Evolutionary conservation across 2,797 vertebrate species (phyloP).

Genomic region (Eutrigla gurnardus): DNA sequence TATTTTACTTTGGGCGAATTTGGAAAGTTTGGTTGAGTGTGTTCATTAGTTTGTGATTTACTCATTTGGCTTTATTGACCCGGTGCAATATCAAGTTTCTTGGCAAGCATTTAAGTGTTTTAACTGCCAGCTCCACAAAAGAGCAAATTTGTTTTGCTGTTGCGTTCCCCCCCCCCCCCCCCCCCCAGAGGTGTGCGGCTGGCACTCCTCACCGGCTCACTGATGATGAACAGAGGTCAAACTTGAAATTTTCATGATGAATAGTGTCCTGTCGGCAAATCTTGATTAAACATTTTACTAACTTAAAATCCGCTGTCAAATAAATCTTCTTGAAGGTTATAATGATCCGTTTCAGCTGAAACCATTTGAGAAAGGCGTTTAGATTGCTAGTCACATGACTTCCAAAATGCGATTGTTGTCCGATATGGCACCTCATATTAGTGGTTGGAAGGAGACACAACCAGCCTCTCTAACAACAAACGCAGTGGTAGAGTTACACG

Average conservation of each 20-base stretch:
- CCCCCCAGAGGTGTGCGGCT: slow-evolving; percentile 5
- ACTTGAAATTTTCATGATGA: slow-evolving; percentile 49
- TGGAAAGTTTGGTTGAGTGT: slow-evolving; percentile 37
- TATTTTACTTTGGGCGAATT: background rate
- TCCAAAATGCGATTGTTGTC: background rate
- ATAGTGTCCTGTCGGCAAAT: slow-evolving; percentile 33
- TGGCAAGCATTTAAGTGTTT: slow-evolving; percentile 47
- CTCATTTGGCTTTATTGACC: slow-evolving; percentile 51
- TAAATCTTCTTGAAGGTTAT: slow-evolving; percentile 3
- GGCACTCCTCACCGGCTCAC: slow-evolving; percentile 16
- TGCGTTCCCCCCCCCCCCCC: slow-evolving; percentile 15
- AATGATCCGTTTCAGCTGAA: background rate
- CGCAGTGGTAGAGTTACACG: no score
- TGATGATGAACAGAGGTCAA: slow-evolving; percentile 55
- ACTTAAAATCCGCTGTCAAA: slow-evolving; percentile 36
- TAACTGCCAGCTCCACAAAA: slow-evolving; percentile 50
- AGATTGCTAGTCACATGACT: background rate
- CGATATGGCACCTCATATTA: background rate
- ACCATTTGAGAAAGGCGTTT: background rate
- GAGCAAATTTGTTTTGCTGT: slow-evolving; percentile 51
- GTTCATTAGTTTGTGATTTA: slow-evolving; percentile 43
- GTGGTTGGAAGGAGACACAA: background rate
- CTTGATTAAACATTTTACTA: slow-evolving; percentile 30
- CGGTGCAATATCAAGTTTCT: slow-evolving; percentile 28
- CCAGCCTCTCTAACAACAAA: background rate